Conservation (phyloP, 2,888 invertebrate species). For the Noctua janthe region DNA sequence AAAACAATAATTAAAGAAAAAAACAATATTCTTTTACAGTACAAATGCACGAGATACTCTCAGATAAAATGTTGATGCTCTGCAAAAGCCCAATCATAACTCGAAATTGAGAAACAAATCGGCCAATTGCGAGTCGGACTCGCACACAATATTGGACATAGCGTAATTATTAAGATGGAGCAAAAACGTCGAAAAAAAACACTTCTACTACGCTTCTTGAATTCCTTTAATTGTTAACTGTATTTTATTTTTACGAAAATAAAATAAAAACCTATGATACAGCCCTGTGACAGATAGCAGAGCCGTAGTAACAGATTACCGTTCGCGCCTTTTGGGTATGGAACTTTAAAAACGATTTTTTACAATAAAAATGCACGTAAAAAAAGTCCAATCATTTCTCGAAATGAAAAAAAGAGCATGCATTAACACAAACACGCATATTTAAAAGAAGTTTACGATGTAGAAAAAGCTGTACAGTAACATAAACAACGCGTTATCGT, state of each 20-base stretch:
- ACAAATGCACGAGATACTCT: not conserved
- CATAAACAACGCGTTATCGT: conserved; percentile 53
- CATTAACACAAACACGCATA: conserved; percentile 20
- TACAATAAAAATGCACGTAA: not conserved
- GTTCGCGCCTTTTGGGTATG: too few relatives aligned
- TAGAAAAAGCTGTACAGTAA: conserved; percentile 30
- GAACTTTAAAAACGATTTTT: not conserved
- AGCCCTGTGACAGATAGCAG: not conserved
- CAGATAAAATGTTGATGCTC: not conserved
- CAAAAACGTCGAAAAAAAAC: not conserved
- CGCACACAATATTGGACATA: not conserved
- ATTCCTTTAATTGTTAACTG: not conserved
- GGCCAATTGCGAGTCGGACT: not conserved
- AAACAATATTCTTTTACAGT: not conserved
- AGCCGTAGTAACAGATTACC: not conserved
- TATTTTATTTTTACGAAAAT: not conserved
- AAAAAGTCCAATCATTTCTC: not conserved
- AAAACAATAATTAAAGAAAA: not conserved
- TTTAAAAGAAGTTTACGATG: conserved; percentile 41
- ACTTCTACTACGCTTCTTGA: too few relatives aligned
- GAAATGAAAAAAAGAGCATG: conserved; percentile 14
- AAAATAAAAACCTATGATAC: not conserved
- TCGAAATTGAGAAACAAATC: not conserved
- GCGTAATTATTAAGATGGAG: not conserved
- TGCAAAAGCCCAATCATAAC: not conserved